These are phyloP conservation scores for Cataglyphis rosenhaueri DNA, from an alignment of 2,888 invertebrate genomes.

Conservation along the genomic window DNA sequence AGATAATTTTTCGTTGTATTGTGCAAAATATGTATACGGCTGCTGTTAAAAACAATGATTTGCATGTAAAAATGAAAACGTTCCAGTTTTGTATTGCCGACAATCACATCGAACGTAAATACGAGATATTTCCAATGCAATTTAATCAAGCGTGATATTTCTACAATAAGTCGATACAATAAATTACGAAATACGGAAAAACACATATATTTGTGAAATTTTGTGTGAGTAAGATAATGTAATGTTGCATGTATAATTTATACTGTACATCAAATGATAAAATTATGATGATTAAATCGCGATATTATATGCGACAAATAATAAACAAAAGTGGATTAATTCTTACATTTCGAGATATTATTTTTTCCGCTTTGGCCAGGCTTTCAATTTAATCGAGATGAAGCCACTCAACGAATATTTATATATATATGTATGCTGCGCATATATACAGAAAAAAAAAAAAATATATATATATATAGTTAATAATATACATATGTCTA, in stretches of 20 bases:
- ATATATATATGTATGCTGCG: neutral
- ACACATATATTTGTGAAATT: neutral
- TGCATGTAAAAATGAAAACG: neutral
- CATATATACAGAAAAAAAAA: constrained; percentile 1
- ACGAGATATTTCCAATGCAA: neutral
- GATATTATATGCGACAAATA: neutral
- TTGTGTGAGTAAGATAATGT: neutral
- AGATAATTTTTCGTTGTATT: neutral
- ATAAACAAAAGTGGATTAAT: neutral
- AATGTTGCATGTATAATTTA: neutral
- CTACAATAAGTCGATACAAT: neutral
- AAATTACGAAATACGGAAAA: neutral
- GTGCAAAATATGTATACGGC: neutral
- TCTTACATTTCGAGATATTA: constrained; percentile 5
- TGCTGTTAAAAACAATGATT: constrained; percentile 3
- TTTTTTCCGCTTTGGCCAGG: neutral
- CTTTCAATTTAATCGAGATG: neutral
- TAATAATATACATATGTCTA: neutral
- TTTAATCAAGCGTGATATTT: constrained; percentile 1
- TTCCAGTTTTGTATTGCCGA: constrained; percentile 3
- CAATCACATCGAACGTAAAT: constrained; percentile 10
- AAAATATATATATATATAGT: neutral
- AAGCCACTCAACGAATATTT: neutral
- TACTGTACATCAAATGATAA: neutral
- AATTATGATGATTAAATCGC: neutral